These are phyloP conservation scores for Hypomecis punctinalis DNA, from an alignment of 2,888 invertebrate species.

Conservation along the genomic window DNA sequence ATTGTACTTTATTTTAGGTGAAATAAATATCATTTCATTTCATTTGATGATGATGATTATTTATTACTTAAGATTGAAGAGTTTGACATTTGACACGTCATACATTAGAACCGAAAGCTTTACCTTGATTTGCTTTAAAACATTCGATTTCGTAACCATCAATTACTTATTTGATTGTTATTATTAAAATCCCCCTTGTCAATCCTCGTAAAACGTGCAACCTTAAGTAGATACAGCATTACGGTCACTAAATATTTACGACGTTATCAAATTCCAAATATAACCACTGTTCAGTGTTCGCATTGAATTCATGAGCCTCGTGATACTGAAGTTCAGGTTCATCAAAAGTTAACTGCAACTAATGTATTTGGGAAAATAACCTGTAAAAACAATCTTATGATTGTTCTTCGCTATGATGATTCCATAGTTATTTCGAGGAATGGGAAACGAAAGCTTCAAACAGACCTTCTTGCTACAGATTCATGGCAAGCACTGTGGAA, in stretches of 20 bases:
- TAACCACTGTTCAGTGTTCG: conserved; percentile 23
- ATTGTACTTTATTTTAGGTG: too few species aligned
- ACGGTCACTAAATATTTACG: conserved; percentile 44
- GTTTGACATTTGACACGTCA: too few species aligned
- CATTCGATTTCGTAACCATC: not conserved
- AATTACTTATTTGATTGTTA: conserved; percentile 4
- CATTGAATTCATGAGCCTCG: conserved; percentile 17
- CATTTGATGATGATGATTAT: too few species aligned
- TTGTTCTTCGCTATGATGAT: not conserved
- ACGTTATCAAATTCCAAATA: conserved; percentile 44
- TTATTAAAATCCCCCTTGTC: conserved; percentile 26
- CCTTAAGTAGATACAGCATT: conserved; percentile 34
- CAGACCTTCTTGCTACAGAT: conserved; percentile 68
- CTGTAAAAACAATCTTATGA: too few species aligned
- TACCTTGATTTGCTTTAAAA: not conserved
- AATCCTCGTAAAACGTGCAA: conserved; percentile 44
- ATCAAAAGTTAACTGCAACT: conserved; percentile 7
- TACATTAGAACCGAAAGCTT: too few species aligned
- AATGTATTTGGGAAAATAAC: conserved; percentile 1
- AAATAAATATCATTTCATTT: too few species aligned
- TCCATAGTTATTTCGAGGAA: conserved; percentile 8
- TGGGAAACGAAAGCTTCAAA: conserved; percentile 24
- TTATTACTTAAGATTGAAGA: too few species aligned
- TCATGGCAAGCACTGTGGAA: conserved; percentile 71
- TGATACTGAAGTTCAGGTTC: conserved; percentile 15